A percentile compares a stretch with the other conserved stretches of the same genome.
Conservation (phyloP, 2,888 invertebrate genomes). For the Antheraea yamamai region DNA sequence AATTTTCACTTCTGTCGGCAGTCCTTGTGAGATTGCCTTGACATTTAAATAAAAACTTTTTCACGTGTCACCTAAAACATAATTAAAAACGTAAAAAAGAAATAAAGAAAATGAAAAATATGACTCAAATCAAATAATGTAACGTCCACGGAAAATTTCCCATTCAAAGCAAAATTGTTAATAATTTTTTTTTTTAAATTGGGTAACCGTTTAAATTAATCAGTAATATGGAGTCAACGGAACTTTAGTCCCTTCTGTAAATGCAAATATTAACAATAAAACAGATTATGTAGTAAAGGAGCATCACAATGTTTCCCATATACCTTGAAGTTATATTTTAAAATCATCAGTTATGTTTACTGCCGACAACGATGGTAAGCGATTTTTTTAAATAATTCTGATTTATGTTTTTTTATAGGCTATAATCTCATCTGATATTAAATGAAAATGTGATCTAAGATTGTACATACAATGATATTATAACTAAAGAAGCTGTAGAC, state of each 20-base stretch:
- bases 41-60: neutral
- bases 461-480: too few species aligned
- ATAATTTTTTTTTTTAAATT: too few species aligned
- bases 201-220: neutral
- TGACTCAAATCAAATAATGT: neutral
- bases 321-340: neutral
- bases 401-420: neutral
- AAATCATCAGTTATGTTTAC: conserved; percentile 11
- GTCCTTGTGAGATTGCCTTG: too few species aligned
- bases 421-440: too few species aligned
- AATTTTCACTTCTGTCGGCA: too few species aligned
- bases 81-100: neutral
- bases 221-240: neutral
- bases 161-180: neutral
- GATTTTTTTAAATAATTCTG: neutral
- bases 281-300: neutral
- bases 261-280: neutral
- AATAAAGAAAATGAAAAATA: neutral
- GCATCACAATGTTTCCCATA: neutral
- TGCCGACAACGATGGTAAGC: conserved; percentile 17
- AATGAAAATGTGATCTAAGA: too few species aligned
- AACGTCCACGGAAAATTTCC: neutral
- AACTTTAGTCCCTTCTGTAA: neutral
- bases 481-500: too few species aligned
- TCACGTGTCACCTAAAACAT: neutral